A percentile compares a stretch with the other conserved stretches of the same genome.
phyloP scores from a whole-genome alignment of 2,797 vertebrate species.

The Ptychadena robeensis region DNA sequence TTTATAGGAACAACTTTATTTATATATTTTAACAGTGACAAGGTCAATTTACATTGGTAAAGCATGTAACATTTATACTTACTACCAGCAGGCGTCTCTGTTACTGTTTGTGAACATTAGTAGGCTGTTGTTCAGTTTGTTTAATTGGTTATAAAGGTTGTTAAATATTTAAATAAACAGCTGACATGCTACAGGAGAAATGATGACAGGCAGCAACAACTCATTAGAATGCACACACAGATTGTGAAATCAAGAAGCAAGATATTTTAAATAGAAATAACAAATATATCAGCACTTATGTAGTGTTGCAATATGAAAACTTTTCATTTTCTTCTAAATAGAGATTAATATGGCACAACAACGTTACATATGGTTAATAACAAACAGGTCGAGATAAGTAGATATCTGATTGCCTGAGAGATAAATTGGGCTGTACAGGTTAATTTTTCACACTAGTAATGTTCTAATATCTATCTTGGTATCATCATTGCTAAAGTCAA shows the following conservation, averaged over 20 bases:
- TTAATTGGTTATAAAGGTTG: too few relatives aligned
- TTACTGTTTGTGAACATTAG: too few relatives aligned
- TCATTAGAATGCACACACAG: not conserved
- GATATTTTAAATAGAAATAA: not conserved
- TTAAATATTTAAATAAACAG: too few relatives aligned
- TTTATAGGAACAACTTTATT: too few relatives aligned
- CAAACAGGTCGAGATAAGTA: slow-evolving; percentile 31
- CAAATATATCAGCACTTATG: not conserved
- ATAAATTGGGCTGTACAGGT: slow-evolving; percentile 43
- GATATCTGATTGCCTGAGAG: slow-evolving; percentile 35
- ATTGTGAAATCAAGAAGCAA: not conserved
- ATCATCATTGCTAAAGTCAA: slow-evolving; percentile 49
- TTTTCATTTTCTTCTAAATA: not conserved
- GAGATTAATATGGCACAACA: not conserved
- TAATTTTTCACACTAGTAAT: slow-evolving; percentile 48
- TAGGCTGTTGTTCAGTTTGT: too few relatives aligned
- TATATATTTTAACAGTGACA: too few relatives aligned
- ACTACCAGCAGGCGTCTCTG: too few relatives aligned
- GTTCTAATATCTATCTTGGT: slow-evolving; percentile 53
- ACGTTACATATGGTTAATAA: slow-evolving; percentile 17
- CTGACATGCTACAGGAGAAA: not conserved
- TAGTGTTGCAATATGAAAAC: not conserved
- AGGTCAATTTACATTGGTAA: too few relatives aligned
- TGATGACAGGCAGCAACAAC: not conserved
- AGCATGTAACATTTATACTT: too few relatives aligned